Base-by-base conservation (phyloP, 2,888 invertebrate genomes). In the Dicycla oo region DNA sequence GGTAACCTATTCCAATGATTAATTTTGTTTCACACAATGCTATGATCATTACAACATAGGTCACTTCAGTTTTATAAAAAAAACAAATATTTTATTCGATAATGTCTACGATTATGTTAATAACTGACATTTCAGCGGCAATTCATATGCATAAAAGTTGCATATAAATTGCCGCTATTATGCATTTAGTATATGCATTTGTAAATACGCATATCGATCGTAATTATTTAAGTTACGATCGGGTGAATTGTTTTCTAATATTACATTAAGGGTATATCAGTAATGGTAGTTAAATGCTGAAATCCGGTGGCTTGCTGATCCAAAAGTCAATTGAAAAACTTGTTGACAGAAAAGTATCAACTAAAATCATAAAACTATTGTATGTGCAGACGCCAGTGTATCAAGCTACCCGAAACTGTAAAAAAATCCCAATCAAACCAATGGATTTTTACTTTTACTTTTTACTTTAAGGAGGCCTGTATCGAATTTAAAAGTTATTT, bases 61-160 rank as follows among this genome's bases (percentile, higher is more conserved):
- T 64, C 56, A 45, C 49, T 61, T 63, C 43, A 38, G 15, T 20
- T n/a, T 58, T 15, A 10, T 20, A 23, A 54, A n/a, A 58, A 62
- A n/a, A 58, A 62, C 45, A 45, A 56, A 57, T 51, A 30, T 54
- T 60, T 38, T 47, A 40, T 69, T 34, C 13, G 30, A 73, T n/a
- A n/a, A n/a, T 57, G 45, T 69, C 30, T 18, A 47, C 4, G 20
- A 51, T 45, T 75, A 71, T 67, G 63, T 26, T 63, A 72, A 76
- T 69, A 34, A 34, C 1, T 61, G 60, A 67, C 60, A 81, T 68
- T 69, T 53, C 11, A 5, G 10, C 2, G 8, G 23, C 3, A 30
- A 49, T 56, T 23, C n/a, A 1, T 38, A 45, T 64, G 34, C 30
- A 45, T 7, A 20, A 18, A 26, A 26, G 2, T 15, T 20, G n/a